Conservation (phyloP, 1,140 invertebrate species). For the Ephestia elutella region DNA sequence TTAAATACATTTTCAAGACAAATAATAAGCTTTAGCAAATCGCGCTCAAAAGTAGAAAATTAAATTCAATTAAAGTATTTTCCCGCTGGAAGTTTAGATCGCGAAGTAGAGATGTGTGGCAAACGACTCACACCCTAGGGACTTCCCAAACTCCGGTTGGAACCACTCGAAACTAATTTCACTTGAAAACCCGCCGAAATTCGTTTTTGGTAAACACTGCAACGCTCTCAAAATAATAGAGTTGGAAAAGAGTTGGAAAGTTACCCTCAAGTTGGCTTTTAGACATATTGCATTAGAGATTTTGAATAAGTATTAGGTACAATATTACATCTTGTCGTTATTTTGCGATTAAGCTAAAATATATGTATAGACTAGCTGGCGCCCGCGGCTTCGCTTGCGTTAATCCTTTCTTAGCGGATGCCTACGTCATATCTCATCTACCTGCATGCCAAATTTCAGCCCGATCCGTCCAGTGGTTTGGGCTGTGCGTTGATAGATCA, state of each 20-base stretch:
- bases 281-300: not conserved
- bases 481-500: too few species aligned
- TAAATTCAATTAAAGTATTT: slow-evolving; percentile 20
- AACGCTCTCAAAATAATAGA: not conserved
- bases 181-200: slow-evolving; percentile 22
- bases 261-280: not conserved
- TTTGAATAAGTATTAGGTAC: not conserved
- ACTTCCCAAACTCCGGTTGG: slow-evolving; percentile 27
- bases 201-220: slow-evolving; percentile 18
- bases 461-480: too few species aligned
- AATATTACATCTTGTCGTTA: too few species aligned
- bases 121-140: slow-evolving; percentile 27
- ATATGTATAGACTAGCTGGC: too few species aligned
- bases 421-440: too few species aligned
- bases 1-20: too few species aligned
- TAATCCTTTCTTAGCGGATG: too few species aligned
- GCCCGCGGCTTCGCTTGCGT: too few species aligned
- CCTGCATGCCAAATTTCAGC: too few species aligned
- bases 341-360: too few species aligned
- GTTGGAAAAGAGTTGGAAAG: not conserved
- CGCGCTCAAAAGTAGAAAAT: slow-evolving; percentile 2
- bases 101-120: slow-evolving; percentile 21
- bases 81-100: slow-evolving; percentile 17
- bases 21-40: not conserved
- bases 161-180: slow-evolving; percentile 38